Base-by-base conservation (phyloP, 2,797 vertebrate genomes). In the Channallabes apus region DNA sequence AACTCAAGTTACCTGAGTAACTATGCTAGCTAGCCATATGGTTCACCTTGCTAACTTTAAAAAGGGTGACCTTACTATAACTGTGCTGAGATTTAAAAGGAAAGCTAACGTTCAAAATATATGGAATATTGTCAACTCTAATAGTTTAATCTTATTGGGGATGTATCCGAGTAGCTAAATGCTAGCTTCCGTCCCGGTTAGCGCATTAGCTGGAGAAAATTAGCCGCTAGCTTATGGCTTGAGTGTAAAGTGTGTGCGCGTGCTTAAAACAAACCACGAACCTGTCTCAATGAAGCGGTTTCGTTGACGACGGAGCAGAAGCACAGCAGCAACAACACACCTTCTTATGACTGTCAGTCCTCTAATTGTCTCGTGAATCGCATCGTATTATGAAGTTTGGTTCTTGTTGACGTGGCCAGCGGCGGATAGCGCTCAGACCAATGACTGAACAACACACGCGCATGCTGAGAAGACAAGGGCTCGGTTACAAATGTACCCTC, bases 361-460 rank as follows among this genome's bases (percentile, higher is more conserved):
- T 20, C 38, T 41, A 6, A 15, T 38, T 1, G 15, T 4, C 8
- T 14, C 6, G 6, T 15, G 3, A 38, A 79, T 41, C 58, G 24
- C 54, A 27, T 14, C 68, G 35, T 56, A 22, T 6, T 2, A 14
- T 54, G 71, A 75, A 46, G 54, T 5, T 73, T 12, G 88, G 83
- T 90, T 91, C 94, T 94, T 91, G 92, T 91, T 93, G 89, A 94
- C 94, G 94, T 95, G 92, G 92, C 91, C 91, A 24, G 20, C 29
- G 29, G 29, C 20, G 14, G 6, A 1, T 1, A 4, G 35, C 1
- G 32, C 27, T 56, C 14, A n/a, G 27, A 85, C 61, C 59, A 80
- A 80, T 80, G 38, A 67, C 15, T 29, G 77, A 3, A 12, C 11
- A 58, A 59, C 75, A 76, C 51, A 77, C 54, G 75, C 75, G 6